Conservation (phyloP, 1,140 invertebrate genomes). For the Magallana gigas region DNA sequence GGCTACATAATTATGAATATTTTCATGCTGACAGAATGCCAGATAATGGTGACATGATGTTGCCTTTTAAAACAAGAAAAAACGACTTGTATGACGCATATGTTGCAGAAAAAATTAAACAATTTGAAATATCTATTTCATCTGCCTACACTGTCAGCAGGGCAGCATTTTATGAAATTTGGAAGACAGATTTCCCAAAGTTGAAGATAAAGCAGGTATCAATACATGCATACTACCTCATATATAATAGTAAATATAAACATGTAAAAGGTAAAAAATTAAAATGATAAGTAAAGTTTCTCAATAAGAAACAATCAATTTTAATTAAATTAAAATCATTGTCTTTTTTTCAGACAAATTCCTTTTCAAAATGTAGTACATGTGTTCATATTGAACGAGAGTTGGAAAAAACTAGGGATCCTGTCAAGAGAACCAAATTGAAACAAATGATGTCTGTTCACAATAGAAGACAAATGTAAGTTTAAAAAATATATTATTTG, state of each 20-base stretch:
- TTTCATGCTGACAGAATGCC: conserved; percentile 48
- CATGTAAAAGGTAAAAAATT: too few species aligned
- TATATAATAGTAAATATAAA: too few species aligned
- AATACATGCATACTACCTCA: too few species aligned
- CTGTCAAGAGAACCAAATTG: not conserved
- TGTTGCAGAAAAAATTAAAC: conserved; percentile 3
- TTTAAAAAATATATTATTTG: not conserved
- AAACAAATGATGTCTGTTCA: conserved; percentile 35
- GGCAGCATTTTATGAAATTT: not conserved
- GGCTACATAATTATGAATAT: conserved; percentile 29
- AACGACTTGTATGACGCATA: conserved; percentile 9
- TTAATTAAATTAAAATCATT: not conserved
- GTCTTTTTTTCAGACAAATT: conserved; percentile 27
- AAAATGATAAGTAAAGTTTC: not conserved
- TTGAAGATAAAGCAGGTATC: conserved; percentile 24
- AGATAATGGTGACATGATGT: conserved; percentile 39
- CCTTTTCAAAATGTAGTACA: conserved; percentile 40
- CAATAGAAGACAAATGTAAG: conserved; percentile 49
- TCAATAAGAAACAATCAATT: not conserved
- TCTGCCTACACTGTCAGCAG: not conserved
- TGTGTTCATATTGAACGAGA: conserved; percentile 42
- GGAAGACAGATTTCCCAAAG: not conserved
- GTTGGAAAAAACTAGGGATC: conserved; percentile 40
- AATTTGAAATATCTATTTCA: not conserved
- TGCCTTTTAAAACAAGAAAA: conserved; percentile 41